Evolutionary conservation across 1,140 invertebrate genomes (phyloP).

Genomic region (Akabosia matsudoensis): DNA sequence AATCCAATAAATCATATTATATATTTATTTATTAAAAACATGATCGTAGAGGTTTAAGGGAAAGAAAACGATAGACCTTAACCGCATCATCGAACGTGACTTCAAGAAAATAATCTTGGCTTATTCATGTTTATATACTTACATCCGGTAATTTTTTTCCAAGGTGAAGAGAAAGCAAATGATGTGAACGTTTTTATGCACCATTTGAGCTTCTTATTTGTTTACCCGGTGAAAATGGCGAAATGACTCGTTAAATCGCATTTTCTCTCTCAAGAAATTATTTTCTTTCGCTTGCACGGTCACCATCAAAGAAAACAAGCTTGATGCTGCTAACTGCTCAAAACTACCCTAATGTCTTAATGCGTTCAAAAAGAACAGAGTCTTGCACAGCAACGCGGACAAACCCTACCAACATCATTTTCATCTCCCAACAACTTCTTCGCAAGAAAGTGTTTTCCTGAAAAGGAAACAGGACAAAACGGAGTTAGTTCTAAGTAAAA

Average conservation of each 20-base stretch:
- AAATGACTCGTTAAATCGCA: constrained; percentile 48
- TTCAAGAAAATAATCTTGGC: too few relatives aligned
- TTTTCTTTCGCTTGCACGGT: constrained; percentile 45
- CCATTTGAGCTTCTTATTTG: background rate
- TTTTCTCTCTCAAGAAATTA: constrained; percentile 47
- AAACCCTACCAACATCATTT: background rate
- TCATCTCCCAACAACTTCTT: background rate
- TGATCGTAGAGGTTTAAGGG: too few relatives aligned
- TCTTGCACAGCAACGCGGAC: background rate
- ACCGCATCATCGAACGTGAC: too few relatives aligned
- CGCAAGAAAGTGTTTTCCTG: background rate
- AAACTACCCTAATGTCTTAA: background rate
- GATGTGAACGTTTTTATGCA: background rate
- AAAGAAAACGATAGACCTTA: too few relatives aligned
- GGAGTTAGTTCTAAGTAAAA: background rate
- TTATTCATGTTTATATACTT: too few relatives aligned
- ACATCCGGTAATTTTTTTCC: too few relatives aligned
- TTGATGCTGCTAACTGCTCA: constrained; percentile 11
- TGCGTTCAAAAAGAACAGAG: background rate
- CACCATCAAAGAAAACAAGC: background rate
- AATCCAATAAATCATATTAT: too few relatives aligned
- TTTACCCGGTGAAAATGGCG: constrained; percentile 30
- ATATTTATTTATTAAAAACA: too few relatives aligned
- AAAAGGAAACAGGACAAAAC: background rate
- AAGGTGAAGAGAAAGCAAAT: too few relatives aligned